Base-by-base conservation (phyloP, 2,888 invertebrate species). In the Laothoe populi region DNA sequence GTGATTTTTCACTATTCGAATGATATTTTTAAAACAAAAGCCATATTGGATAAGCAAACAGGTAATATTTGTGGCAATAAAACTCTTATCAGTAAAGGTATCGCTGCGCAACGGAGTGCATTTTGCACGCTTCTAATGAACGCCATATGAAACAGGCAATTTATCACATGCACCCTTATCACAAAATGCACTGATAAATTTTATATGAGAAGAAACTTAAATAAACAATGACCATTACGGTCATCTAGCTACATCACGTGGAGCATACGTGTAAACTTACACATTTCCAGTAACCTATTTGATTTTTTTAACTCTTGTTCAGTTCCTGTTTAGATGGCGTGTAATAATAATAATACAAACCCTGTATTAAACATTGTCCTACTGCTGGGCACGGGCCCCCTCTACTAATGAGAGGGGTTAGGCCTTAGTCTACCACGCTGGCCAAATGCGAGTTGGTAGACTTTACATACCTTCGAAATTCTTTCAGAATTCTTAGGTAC, bases 91-190 rank as follows among this genome's bases (percentile, higher is more conserved):
- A 82, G 75, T 10, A 63, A 70, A 81, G 82, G 88, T 90, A 92
- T 92, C 91, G 92, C 84, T 68, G 90, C 87, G 90, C 87, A 86
- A 82, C 91, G 88, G 87, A 92, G 83, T 84, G 88, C 87, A 90
- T 92, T 92, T 79, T 87, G 83, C 90, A 92, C 87, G 91, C 86
- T 85, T 84, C 89, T 92, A 92, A 92, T 92, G 92, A 92, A 92
- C 85, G 91, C 89, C 90, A 83, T 90, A 92, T 92, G 90, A 92
- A 92, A 90, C 89, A 90, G 90, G 88, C 88, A 91, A 91, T 92
- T 92, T 91, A 92, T 92, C 90, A 91, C 90, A 91, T 90, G 74
- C 74, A 68, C 79, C 87, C 88, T 91, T 91, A 90, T 91, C 90
- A 89, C 79, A 81, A 78, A 84, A 79, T 81, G 80, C 81, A 87